Percentiles rank a stretch among this genome's conserved stretches.
Conservation (phyloP, 2,888 invertebrate genomes). For the Epistrophe grossulariae region DNA sequence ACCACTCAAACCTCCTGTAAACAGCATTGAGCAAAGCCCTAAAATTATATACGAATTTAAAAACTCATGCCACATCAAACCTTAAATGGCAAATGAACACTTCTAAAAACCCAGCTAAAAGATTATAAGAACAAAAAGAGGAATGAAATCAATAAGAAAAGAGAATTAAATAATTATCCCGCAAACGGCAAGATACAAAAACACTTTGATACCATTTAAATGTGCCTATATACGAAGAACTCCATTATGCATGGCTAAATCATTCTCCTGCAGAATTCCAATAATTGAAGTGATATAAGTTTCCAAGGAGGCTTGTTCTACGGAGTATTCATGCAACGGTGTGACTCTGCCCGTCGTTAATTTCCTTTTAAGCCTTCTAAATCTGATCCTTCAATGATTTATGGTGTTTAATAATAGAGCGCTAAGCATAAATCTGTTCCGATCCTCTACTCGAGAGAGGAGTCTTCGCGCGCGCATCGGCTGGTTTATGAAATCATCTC, state of each 20-base stretch:
- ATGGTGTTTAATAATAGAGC: constrained; percentile 76
- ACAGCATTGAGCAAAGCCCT: background rate
- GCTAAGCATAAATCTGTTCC: constrained; percentile 73
- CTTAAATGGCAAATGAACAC: constrained; percentile 26
- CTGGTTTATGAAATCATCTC: constrained; percentile 65
- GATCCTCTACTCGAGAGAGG: constrained; percentile 51
- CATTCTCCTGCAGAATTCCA: constrained; percentile 41
- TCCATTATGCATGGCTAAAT: constrained; percentile 20
- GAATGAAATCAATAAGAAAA: constrained; percentile 66
- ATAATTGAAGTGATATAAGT: constrained; percentile 61
- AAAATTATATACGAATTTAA: constrained; percentile 48
- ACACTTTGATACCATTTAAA: constrained; percentile 61
- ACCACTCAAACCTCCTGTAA: background rate
- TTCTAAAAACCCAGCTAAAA: background rate
- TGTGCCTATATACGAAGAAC: background rate
- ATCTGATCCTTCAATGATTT: constrained; percentile 75
- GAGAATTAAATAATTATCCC: constrained; percentile 71
- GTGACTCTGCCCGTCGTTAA: constrained; percentile 64
- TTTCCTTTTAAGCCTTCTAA: constrained; percentile 71
- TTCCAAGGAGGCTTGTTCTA: constrained; percentile 20
- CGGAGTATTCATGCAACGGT: constrained; percentile 34
- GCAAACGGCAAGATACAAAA: constrained; percentile 50
- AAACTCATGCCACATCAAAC: constrained; percentile 46
- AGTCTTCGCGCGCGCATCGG: constrained; percentile 52
- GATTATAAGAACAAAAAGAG: constrained; percentile 15